A percentile compares a stretch with the other conserved stretches of the same genome.
These are phyloP conservation scores for Chrysodeixis includens DNA, from an alignment of 2,888 invertebrate genomes.

Conservation along the genomic window DNA sequence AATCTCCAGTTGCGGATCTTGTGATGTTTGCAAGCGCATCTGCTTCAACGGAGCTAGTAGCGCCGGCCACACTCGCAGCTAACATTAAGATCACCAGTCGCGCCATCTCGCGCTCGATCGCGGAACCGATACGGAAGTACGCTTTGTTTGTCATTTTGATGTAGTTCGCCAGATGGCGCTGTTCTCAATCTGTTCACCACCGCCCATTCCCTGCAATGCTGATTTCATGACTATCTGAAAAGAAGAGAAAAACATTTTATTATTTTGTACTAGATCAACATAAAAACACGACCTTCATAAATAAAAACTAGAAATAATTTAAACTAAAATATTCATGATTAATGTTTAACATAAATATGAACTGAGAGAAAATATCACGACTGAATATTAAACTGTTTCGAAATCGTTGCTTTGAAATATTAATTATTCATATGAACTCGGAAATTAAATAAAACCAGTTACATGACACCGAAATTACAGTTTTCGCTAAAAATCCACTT, in stretches of 20 bases:
- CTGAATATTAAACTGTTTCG: slow-evolving; percentile 62
- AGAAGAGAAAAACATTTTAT: slow-evolving; percentile 28
- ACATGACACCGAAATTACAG: slow-evolving; percentile 55
- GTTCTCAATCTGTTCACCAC: slow-evolving; percentile 44
- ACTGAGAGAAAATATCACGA: slow-evolving; percentile 62
- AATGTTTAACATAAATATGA: slow-evolving; percentile 39
- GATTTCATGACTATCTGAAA: slow-evolving; percentile 63
- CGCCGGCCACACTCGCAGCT: slow-evolving; percentile 54
- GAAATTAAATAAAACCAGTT: slow-evolving; percentile 62
- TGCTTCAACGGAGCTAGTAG: slow-evolving; percentile 70
- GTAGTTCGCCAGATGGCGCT: slow-evolving; percentile 63
- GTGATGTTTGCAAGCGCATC: slow-evolving; percentile 87
- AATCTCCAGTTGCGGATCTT: slow-evolving; percentile 90
- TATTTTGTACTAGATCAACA: neutral
- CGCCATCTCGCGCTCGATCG: slow-evolving; percentile 72
- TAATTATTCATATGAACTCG: slow-evolving; percentile 66
- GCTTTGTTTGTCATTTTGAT: slow-evolving; percentile 62
- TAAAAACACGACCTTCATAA: slow-evolving; percentile 31
- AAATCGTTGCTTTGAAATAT: slow-evolving; percentile 60
- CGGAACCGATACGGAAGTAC: slow-evolving; percentile 47
- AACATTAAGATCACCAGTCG: slow-evolving; percentile 66
- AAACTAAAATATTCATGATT: slow-evolving; percentile 43
- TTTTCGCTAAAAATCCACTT: slow-evolving; percentile 61
- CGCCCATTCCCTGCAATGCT: slow-evolving; percentile 45
- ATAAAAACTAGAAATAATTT: slow-evolving; percentile 23